Evolutionary conservation across 2,888 invertebrate species (phyloP), one percentile per base, ranked within the genome.

Genomic region (Cactoblastis cactorum): DNA sequence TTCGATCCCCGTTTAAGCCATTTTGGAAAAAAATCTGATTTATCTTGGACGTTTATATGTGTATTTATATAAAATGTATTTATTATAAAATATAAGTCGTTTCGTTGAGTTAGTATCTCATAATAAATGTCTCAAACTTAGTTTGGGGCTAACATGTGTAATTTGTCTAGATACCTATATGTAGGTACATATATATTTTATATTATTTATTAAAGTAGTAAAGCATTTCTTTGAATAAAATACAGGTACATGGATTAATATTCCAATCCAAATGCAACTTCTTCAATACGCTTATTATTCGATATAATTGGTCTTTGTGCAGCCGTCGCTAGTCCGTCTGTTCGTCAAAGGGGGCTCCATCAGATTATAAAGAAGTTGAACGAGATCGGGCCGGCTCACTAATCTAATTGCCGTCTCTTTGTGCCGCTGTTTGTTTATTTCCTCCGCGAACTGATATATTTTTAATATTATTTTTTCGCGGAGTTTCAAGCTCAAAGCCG

Each of bases 361-460:
- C 65, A 67, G 71, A 72, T 71, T 69, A 65, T 66, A 64, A 64
- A 69, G 67, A 69, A 71, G 66, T 72, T 68, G 64, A 68, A 71
- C 67, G 67, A 12, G 17, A 37, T 37, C 64, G 71, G 58, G 64
- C 55, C 63, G 64, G 67, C 71, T 67, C 64, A 67, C 81, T 86
- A 83, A 87, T 86, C 80, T 85, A 80, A 86, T 87, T 83, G 85
- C 75, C 67, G 69, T 64, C 69, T 68, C 78, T 77, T 77, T 78
- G 80, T 77, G 67, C 67, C 59, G 67, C 62, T 67, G 74, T 73
- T 76, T 77, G 76, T 79, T 74, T 78, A 73, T 72, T 77, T 71
- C 76, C 70, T 74, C 75, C 67, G 8, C 28, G 64, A 70, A 72
- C 73, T 72, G 73, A 78, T 79, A 76, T 79, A 75, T 78, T 75